A percentile compares a stretch with the other conserved stretches of the same genome.
Conservation (phyloP, 2,888 invertebrate genomes). For the Heliconius hortense region DNA sequence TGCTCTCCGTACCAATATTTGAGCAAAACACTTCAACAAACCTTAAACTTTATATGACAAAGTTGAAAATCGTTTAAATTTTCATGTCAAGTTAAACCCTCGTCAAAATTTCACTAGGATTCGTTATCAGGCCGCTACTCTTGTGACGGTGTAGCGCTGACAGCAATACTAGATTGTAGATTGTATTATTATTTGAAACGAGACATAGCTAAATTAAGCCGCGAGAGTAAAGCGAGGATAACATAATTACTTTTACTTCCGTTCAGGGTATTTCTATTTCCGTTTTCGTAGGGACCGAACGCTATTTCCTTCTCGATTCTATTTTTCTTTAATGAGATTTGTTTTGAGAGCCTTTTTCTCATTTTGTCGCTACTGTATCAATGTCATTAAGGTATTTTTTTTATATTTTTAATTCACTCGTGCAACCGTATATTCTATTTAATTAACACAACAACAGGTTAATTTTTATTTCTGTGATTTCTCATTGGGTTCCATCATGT, state of each 20-base stretch:
- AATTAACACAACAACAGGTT: no score
- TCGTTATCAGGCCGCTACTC: constrained; percentile 71
- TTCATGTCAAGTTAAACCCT: constrained; percentile 49
- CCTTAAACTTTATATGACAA: constrained; percentile 47
- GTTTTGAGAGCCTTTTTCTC: constrained; percentile 61
- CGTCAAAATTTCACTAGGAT: constrained; percentile 64
- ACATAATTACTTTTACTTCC: constrained; percentile 81
- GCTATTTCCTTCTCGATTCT: constrained; percentile 72
- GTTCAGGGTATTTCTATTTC: constrained; percentile 79
- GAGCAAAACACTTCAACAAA: constrained; percentile 47
- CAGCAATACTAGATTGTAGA: constrained; percentile 64
- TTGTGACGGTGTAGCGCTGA: constrained; percentile 70
- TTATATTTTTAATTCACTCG: background rate
- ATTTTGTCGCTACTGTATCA: constrained; percentile 50
- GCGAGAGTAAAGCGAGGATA: constrained; percentile 74
- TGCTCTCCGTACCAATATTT: constrained; percentile 59
- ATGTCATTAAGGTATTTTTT: constrained; percentile 48
- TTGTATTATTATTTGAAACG: constrained; percentile 67
- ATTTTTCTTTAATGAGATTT: constrained; percentile 77
- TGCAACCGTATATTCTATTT: background rate
- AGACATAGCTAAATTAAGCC: constrained; percentile 73
- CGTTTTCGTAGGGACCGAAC: constrained; percentile 70
- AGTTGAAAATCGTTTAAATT: constrained; percentile 49
- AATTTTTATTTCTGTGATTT: background rate
- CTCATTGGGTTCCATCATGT: background rate